These are phyloP conservation scores for Oncorhynchus nerka DNA, from an alignment of 2,113 vertebrate species.

Conservation along the genomic window DNA sequence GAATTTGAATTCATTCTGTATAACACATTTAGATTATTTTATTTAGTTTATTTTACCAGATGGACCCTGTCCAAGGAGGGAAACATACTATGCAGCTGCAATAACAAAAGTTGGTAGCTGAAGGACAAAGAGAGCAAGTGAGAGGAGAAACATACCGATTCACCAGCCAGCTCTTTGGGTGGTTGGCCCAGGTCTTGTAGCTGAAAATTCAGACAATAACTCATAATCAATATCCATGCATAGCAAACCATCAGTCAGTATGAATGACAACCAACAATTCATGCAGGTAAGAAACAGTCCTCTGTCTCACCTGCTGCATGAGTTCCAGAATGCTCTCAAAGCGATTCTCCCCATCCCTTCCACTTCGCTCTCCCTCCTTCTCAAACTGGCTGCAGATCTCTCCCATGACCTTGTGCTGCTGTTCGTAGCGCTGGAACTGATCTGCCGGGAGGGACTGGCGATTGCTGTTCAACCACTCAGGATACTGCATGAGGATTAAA, in stretches of 20 bases:
- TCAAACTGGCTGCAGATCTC: slow-evolving; percentile 89
- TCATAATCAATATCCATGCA: not conserved
- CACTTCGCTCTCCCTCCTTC: slow-evolving; percentile 58
- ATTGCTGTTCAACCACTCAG: slow-evolving; percentile 86
- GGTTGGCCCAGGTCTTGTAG: slow-evolving; percentile 91
- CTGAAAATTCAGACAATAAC: slow-evolving; percentile 54
- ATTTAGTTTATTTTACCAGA: no score
- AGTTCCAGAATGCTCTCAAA: slow-evolving; percentile 90
- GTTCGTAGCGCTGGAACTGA: slow-evolving; percentile 80
- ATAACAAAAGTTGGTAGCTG: not conserved
- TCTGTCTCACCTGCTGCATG: slow-evolving; percentile 85
- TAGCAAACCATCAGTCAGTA: not conserved
- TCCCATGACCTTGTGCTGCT: slow-evolving; percentile 85
- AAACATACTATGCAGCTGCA: no score
- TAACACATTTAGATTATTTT: no score
- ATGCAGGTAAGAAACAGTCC: not conserved
- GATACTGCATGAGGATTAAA: slow-evolving; percentile 73
- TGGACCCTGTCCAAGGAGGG: no score
- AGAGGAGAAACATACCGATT: slow-evolving; percentile 78
- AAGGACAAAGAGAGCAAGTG: not conserved
- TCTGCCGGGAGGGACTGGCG: slow-evolving; percentile 72
- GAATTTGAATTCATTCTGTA: not conserved
- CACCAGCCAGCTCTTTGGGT: slow-evolving; percentile 90
- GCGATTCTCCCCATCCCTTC: slow-evolving; percentile 46
- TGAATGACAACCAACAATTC: not conserved